phyloP scores from a whole-genome alignment of 2,797 vertebrate species.

The Rhyacichthys aspro region DNA sequence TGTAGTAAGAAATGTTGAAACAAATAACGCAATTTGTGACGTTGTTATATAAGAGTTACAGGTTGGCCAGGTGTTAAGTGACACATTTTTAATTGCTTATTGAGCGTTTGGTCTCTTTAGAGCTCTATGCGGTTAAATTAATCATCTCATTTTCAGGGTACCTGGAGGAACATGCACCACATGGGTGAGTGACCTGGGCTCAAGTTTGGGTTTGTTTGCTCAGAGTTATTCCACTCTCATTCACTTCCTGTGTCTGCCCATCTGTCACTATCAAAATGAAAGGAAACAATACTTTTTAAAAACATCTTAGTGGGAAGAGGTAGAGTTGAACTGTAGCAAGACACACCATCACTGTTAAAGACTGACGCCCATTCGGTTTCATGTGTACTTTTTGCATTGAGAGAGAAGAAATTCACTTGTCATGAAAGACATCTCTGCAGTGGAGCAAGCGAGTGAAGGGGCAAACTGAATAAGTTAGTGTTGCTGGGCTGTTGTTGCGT shows the following conservation, averaged over 20 bases:
- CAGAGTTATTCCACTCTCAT: too few species aligned
- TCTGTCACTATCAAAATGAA: too few species aligned
- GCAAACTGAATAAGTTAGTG: constrained; percentile 27
- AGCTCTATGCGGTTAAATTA: constrained; percentile 41
- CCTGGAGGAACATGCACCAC: constrained; percentile 12
- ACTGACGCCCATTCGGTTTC: constrained; percentile 45
- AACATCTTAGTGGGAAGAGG: not conserved
- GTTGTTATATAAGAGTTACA: too few species aligned
- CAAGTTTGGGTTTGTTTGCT: too few species aligned
- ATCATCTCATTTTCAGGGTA: constrained; percentile 17
- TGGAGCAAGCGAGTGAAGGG: constrained; percentile 30
- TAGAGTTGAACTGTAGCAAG: constrained; percentile 1
- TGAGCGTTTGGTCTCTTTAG: constrained; percentile 36
- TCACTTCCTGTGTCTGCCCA: too few species aligned
- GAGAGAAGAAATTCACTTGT: constrained; percentile 34
- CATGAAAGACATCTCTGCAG: constrained; percentile 34
- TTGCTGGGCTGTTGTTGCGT: constrained; percentile 22
- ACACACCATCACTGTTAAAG: not conserved
- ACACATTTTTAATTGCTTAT: constrained; percentile 24
- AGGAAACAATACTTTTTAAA: too few species aligned
- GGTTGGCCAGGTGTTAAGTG: too few species aligned
- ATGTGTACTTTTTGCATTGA: constrained; percentile 23
- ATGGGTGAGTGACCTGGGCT: too few species aligned
- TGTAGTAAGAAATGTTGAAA: too few species aligned
- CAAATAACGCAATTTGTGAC: too few species aligned